Evolutionary conservation across 2,797 vertebrate genomes (phyloP).

Genomic region (Denticeps clupeoides): DNA sequence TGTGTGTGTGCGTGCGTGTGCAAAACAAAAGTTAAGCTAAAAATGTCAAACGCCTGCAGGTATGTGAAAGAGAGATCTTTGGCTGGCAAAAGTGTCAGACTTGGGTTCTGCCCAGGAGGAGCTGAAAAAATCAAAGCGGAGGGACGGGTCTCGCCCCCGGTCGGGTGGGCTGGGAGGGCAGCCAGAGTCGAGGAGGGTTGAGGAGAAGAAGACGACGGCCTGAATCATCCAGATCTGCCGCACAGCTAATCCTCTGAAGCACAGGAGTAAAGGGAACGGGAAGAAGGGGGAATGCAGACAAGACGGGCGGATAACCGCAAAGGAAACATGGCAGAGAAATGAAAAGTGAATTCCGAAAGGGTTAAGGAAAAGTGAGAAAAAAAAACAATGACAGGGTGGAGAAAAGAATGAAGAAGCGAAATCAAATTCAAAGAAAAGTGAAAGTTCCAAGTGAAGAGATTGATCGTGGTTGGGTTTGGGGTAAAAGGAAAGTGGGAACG

Average conservation of each 20-base stretch:
- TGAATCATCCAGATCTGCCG: constrained; percentile 41
- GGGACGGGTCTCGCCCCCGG: neutral
- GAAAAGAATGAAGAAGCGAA: neutral
- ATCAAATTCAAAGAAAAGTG: constrained; percentile 1
- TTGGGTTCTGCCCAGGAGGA: too few species aligned
- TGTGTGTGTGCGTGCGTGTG: constrained; percentile 5
- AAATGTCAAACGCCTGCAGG: neutral
- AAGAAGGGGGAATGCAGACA: constrained; percentile 5
- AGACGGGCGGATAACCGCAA: neutral
- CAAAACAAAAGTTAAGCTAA: neutral
- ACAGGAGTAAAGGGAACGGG: neutral
- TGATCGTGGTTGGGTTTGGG: neutral
- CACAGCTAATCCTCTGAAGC: constrained; percentile 44
- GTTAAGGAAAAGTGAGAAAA: neutral
- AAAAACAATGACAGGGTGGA: neutral
- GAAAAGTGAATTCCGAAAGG: neutral
- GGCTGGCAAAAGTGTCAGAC: neutral
- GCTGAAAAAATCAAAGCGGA: too few species aligned
- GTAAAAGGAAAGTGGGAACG: constrained; percentile 8
- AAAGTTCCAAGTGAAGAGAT: neutral
- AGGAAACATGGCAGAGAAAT: neutral
- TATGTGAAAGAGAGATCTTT: neutral
- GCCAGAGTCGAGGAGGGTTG: constrained; percentile 9
- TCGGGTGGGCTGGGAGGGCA: constrained; percentile 15
- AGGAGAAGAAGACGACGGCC: constrained; percentile 42